Evolutionary conservation across 1,140 invertebrate species (phyloP).

Genomic region (Tetragnatha versicolor): DNA sequence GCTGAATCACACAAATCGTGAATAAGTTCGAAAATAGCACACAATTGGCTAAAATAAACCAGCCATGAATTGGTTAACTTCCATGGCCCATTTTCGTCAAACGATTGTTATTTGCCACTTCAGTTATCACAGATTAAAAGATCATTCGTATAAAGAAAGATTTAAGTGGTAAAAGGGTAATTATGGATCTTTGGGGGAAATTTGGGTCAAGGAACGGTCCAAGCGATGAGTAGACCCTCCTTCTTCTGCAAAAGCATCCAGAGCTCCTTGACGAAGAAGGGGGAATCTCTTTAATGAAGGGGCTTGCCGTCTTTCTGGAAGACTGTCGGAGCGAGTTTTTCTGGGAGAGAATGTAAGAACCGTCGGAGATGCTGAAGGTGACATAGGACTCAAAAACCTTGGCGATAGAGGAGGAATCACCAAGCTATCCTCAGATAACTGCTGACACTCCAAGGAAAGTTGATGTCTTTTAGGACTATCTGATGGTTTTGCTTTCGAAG

Average conservation of each 20-base stretch:
- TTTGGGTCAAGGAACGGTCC: conserved; percentile 39
- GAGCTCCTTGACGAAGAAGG: conserved; percentile 46
- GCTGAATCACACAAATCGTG: too few species aligned
- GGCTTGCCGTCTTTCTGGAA: conserved; percentile 38
- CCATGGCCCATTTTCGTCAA: not conserved
- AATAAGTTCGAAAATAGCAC: not conserved
- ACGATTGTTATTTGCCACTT: not conserved
- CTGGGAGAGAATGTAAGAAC: conserved; percentile 35
- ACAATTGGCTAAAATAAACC: not conserved
- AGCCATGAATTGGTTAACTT: not conserved
- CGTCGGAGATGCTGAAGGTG: not conserved
- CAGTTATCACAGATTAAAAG: not conserved
- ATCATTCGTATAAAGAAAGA: not conserved
- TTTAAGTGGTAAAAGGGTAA: not conserved
- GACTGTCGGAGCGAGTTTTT: conserved; percentile 45
- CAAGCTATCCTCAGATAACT: not conserved
- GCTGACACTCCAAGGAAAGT: conserved; percentile 16
- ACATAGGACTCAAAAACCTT: not conserved
- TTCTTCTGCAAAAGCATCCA: conserved; percentile 51
- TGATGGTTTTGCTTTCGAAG: conserved; percentile 12
- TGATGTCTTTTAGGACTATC: conserved; percentile 36
- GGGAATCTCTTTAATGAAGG: conserved; percentile 48
- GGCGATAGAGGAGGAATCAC: not conserved
- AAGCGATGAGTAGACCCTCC: conserved; percentile 34
- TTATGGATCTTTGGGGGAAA: conserved; percentile 32